These are phyloP conservation scores for Tursiops truncatus DNA, from an alignment of 2,113 vertebrate genomes.

Conservation along the genomic window DNA sequence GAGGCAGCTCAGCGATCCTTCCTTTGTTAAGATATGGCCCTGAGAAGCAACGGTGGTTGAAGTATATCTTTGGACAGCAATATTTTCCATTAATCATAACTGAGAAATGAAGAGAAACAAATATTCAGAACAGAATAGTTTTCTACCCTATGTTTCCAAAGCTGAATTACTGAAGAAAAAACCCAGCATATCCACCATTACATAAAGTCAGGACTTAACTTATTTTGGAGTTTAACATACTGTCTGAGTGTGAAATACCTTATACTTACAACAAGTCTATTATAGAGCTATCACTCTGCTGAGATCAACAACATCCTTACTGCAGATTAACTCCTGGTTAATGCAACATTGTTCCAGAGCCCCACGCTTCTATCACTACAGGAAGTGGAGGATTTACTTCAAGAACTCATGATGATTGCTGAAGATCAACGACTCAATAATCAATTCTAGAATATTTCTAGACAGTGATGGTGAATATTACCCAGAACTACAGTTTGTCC, in stretches of 20 bases:
- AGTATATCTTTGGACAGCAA: slow-evolving; percentile 98
- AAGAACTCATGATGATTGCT: neutral
- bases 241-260: slow-evolving; percentile 13
- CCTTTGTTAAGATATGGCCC: slow-evolving; percentile 99
- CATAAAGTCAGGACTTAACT: neutral
- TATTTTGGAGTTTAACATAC: slow-evolving; percentile 19
- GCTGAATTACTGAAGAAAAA: rapidly evolving
- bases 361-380: neutral
- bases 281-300: neutral
- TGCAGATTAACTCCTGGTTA: neutral
- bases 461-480: neutral
- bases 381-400: slow-evolving; percentile 4
- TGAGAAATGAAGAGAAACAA: slow-evolving; percentile 78
- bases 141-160: neutral
- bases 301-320: neutral
- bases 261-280: neutral
- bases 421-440: neutral
- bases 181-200: neutral
- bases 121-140: slow-evolving; percentile 48
- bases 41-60: slow-evolving; percentile 99
- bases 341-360: neutral
- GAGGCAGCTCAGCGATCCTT: slow-evolving; percentile 97
- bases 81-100: slow-evolving; percentile 94
- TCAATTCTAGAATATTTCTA: neutral
- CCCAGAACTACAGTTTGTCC: neutral